Evolutionary conservation across 2,113 vertebrate genomes (phyloP).

Genomic region (Falcunculus frontatus): DNA sequence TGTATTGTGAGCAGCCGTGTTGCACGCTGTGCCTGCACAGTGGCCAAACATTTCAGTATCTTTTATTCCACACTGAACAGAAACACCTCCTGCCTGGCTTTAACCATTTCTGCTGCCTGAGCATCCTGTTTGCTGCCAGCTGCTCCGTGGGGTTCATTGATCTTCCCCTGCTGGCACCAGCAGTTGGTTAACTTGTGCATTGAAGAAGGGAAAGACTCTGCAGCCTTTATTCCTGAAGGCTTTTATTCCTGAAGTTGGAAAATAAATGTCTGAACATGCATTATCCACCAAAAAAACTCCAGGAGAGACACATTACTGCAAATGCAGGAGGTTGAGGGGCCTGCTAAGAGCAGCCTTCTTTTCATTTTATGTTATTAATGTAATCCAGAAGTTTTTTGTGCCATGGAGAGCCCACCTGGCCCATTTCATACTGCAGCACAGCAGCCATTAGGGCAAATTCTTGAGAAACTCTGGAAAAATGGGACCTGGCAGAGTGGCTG

Average conservation of each 20-base stretch:
- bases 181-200: not conserved
- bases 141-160: rapidly evolving
- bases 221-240: not conserved
- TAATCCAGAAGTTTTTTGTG: not conserved
- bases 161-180: not conserved
- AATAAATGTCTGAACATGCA: not conserved
- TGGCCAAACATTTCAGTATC: not conserved
- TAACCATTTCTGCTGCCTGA: not conserved
- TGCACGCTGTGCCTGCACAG: not conserved
- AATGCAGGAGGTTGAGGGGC: not conserved
- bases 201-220: not conserved
- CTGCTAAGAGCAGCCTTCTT: not conserved
- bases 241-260: not conserved
- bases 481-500: not conserved
- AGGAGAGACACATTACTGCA: not conserved
- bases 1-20: not conserved
- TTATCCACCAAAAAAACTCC: not conserved
- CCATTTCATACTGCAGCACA: not conserved
- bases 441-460: not conserved
- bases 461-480: not conserved
- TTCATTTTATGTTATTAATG: not conserved
- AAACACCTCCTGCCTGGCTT: not conserved
- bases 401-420: not conserved
- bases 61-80: not conserved
- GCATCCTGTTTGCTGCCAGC: not conserved